These are phyloP conservation scores for Chiloscyllium punctatum DNA, from an alignment of 2,797 vertebrate species.

Conservation along the genomic window DNA sequence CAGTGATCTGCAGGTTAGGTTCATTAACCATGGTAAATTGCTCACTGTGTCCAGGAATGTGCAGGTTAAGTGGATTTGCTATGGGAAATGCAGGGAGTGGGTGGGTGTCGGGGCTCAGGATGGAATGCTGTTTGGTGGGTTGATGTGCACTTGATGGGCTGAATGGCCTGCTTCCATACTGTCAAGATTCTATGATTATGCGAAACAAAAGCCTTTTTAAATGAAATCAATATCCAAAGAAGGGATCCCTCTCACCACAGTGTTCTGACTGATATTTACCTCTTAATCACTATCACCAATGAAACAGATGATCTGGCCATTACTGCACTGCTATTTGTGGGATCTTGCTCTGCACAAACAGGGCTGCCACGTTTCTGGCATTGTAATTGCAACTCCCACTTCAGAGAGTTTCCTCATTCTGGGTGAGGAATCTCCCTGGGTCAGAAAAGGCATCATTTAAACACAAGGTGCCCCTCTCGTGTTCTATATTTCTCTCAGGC, in stretches of 20 bases:
- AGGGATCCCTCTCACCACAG: not conserved
- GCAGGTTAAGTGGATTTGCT: no score
- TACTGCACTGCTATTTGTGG: not conserved
- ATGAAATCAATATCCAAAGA: not conserved
- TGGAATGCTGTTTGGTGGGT: no score
- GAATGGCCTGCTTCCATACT: no score
- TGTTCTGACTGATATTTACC: not conserved
- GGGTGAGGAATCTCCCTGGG: not conserved
- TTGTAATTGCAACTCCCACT: not conserved
- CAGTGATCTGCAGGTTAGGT: no score
- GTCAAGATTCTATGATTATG: no score
- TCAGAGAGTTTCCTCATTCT: not conserved
- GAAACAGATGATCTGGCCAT: not conserved
- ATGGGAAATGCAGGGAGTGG: no score
- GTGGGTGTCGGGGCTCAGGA: no score
- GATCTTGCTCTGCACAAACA: not conserved
- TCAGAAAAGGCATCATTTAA: not conserved
- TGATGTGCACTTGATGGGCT: no score
- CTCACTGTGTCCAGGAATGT: no score
- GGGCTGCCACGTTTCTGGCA: not conserved
- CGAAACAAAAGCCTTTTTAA: no score
- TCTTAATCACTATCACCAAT: not conserved
- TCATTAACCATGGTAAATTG: no score
- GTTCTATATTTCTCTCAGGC: not conserved
- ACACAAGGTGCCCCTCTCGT: not conserved